Conservation (phyloP, 2,113 vertebrate genomes). For the Turdus rufiventris region DNA sequence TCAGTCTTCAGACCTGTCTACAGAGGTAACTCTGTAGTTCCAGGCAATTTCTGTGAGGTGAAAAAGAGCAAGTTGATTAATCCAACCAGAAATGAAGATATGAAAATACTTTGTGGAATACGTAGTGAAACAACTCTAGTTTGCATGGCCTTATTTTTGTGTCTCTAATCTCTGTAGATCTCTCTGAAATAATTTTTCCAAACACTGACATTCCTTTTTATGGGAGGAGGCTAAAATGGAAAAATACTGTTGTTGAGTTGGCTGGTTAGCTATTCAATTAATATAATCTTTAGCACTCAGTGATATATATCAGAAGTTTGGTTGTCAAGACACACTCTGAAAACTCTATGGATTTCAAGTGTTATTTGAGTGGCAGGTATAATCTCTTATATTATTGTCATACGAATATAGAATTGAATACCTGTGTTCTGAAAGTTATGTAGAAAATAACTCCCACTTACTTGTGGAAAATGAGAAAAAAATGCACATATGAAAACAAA, state of each 20-base stretch:
- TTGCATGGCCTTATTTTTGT: neutral
- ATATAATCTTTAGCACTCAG: neutral
- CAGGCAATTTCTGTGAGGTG: neutral
- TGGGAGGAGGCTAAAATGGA: conserved; percentile 8
- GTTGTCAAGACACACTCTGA: neutral
- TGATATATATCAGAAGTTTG: neutral
- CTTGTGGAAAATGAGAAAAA: neutral
- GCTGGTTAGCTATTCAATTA: neutral
- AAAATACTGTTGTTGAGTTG: neutral
- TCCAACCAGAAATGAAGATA: neutral
- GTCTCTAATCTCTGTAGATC: neutral
- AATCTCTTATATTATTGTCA: neutral
- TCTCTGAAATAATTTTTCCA: neutral
- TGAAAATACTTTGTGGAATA: neutral
- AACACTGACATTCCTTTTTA: neutral
- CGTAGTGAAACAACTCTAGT: neutral
- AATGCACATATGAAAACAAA: neutral
- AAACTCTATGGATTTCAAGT: neutral
- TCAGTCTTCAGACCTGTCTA: neutral
- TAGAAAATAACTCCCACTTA: neutral
- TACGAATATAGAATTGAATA: neutral
- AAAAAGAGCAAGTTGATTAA: neutral
- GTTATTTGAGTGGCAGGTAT: neutral
- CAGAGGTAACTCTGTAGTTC: neutral
- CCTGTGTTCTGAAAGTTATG: neutral